Evolutionary conservation across 2,888 invertebrate genomes (phyloP), one percentile per base, ranked within the genome.

Genomic region (Gortyna flavago): DNA sequence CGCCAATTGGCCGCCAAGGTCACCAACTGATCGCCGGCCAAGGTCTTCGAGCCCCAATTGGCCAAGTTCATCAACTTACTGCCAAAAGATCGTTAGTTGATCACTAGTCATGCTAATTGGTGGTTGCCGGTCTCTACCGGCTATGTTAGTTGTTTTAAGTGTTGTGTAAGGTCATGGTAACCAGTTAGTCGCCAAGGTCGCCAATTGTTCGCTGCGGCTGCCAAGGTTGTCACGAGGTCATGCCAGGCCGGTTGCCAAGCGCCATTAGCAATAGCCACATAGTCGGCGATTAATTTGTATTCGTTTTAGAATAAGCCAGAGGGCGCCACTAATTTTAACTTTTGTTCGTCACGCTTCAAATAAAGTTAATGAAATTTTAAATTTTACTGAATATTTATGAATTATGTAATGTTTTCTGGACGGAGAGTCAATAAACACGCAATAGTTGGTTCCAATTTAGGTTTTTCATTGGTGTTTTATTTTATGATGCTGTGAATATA

Each of bases 371-470:
- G 92, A 94, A 95, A 94, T 94, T 94, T 93, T 21, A 92, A 90
- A 93, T 92, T 90, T 79, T 86, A 87, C 90, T 87, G 86, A 83
- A 91, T 95, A 93, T 95, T 94, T 94, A 95, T 94, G 93, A 90
- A 88, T 92, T 92, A 93, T 94, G 94, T 95, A 95, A 95, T 93
- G 93, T 95, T 95, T 95, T 94, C 93, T 94, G 94, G 95, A 96
- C 96, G 94, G 92, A 92, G 91, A 95, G 96, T 97, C 97, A 97
- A 96, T 97, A 97, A 97, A 97, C 96, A 96, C 95, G 96, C 97
- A 96, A 96, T 97, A 97, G 97, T 96, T 96, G 95, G 95, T 97
- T 97, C 95, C 95, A 96, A 95, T 94, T 94, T 95, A 94, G 93
- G 93, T 91, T 90, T 90, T 84, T 81, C 75, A 87, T 67, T 81